phyloP scores from a whole-genome alignment of 2,797 vertebrate genomes.

The Sitta carolinensis region DNA sequence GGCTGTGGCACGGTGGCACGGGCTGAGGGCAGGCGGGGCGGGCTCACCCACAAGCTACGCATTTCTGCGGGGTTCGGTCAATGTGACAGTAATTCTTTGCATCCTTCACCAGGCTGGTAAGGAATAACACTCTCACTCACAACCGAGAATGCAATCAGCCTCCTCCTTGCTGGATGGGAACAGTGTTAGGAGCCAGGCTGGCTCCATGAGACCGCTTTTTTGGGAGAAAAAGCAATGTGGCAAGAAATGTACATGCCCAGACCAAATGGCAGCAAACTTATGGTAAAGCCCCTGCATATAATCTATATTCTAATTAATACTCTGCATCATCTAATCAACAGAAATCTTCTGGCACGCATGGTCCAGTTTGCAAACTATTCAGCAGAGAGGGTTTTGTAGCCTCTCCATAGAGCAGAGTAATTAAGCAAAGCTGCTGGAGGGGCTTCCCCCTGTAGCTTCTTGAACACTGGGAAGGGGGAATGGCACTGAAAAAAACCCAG shows the following conservation, averaged over 20 bases:
- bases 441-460: slow-evolving; percentile 49
- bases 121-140: not conserved
- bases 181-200: not conserved
- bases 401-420: slow-evolving; percentile 68
- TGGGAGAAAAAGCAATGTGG: slow-evolving; percentile 22
- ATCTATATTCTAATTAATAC: slow-evolving; percentile 67
- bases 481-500: slow-evolving; percentile 6
- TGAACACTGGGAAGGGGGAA: slow-evolving; percentile 21
- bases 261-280: slow-evolving; percentile 49
- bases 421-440: slow-evolving; percentile 75
- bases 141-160: not conserved
- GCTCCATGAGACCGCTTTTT: not conserved
- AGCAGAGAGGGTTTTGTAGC: slow-evolving; percentile 52
- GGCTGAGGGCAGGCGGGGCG: not conserved
- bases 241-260: not conserved
- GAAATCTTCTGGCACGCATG: slow-evolving; percentile 56
- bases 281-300: slow-evolving; percentile 18
- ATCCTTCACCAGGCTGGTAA: not conserved
- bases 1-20: not conserved
- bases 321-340: slow-evolving; percentile 47
- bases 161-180: not conserved
- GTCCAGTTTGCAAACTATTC: slow-evolving; percentile 49
- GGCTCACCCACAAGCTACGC: not conserved
- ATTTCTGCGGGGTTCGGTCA: not conserved
- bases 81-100: not conserved